phyloP scores from a whole-genome alignment of 2,113 vertebrate species.

The Triplophysa siluroides region DNA sequence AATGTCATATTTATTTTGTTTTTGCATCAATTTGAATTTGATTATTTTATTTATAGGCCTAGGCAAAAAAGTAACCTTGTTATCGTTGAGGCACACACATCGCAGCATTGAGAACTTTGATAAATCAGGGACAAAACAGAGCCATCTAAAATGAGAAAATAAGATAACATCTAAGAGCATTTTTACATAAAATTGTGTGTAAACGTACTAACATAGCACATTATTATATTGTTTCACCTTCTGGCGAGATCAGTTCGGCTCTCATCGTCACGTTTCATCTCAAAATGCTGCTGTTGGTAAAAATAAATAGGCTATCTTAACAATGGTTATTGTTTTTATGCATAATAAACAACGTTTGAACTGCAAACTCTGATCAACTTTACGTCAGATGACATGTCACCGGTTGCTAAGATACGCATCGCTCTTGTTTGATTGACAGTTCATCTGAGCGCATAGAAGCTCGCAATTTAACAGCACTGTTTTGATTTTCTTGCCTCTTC shows the following conservation, averaged over 20 bases:
- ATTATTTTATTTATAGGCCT: background rate
- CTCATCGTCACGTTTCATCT: background rate
- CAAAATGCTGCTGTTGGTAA: background rate
- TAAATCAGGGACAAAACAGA: conserved; percentile 32
- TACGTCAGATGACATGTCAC: background rate
- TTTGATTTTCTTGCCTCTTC: too few relatives aligned
- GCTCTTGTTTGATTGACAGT: conserved; percentile 7
- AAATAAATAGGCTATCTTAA: too few relatives aligned
- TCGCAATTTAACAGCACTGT: background rate
- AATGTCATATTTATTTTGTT: too few relatives aligned
- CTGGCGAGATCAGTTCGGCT: conserved; percentile 6
- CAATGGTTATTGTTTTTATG: background rate
- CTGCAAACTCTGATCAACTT: too few relatives aligned
- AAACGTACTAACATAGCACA: background rate
- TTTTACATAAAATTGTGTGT: background rate
- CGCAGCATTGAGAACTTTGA: conserved; percentile 36
- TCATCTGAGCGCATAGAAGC: background rate
- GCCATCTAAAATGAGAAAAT: background rate
- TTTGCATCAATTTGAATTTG: background rate
- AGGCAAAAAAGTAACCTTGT: conserved; percentile 23
- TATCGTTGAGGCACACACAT: conserved; percentile 43
- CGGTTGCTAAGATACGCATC: conserved; percentile 31
- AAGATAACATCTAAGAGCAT: background rate
- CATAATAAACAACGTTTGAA: background rate
- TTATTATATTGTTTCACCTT: background rate